Base-by-base conservation (phyloP, 2,888 invertebrate species). In the Phortica magna region DNA sequence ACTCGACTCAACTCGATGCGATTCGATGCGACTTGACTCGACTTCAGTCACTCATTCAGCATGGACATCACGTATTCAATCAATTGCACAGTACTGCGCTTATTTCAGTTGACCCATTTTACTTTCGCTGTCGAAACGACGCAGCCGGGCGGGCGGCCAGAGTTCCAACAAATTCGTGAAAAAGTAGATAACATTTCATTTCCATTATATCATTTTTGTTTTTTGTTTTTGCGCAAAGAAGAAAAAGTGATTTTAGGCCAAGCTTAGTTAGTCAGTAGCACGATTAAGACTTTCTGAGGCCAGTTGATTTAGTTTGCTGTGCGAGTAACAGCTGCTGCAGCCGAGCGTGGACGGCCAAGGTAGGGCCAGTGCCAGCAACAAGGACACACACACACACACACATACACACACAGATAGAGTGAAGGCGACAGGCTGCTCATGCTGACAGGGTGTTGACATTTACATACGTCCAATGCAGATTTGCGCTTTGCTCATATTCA, bases 401-500 rank as follows among this genome's bases (percentile, higher is more conserved):
- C 4, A 43, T 0, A 42, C 7, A 70, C 43, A 5, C 43, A 42
- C 14, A n/a, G 22, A 7, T 17, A 4, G 41, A 43, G 41, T n/a
- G 43, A 48, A 22, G 6, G 61, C 19, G 61, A 42, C 7, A 12
- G 1, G 17, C 12, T 70, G 17, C 70, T 43, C 31, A 31, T 2
- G 31, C 31, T 31, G 5, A 65, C 39, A 80, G 87, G 83, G 88
- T 85, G 85, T 88, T 87, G 85, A 88, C 85, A 87, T 85, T 88
- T 85, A 85, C 87, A 88, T 85, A 85, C 87, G 88, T 85, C 88
- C 85, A 84, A 87, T 88, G 85, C 85, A 85, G 85, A 85, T 85
- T 87, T 85, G 31, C 2, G 31, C 31, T 31, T 88, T 83, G 81
- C 80, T 75, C 83, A 83, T 77, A 76, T 31, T 31, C 31, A 31